Evolutionary conservation across 2,113 vertebrate genomes (phyloP).

Genomic region (Gymnogyps californianus): DNA sequence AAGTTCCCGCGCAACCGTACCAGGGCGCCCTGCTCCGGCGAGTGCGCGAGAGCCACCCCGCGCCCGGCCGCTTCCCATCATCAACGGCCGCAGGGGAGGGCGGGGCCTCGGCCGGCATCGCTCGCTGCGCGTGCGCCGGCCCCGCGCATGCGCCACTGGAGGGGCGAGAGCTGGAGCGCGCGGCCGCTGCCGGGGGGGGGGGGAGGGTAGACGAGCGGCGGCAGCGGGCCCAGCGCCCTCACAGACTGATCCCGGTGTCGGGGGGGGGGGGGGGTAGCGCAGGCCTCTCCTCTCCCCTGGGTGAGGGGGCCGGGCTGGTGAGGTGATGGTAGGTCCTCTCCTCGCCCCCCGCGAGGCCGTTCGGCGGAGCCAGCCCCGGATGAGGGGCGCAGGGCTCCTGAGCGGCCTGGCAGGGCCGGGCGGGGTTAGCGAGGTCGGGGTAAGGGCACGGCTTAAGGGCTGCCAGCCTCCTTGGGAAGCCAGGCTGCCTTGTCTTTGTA

Average conservation of each 20-base stretch:
- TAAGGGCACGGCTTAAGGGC: not conserved
- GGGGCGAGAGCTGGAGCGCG: accelerated
- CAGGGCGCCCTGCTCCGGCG: not conserved
- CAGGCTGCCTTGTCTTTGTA: accelerated
- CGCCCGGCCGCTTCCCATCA: not conserved
- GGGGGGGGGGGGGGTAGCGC: accelerated
- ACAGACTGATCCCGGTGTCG: accelerated
- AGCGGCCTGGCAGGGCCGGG: not conserved
- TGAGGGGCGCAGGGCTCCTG: too few relatives aligned
- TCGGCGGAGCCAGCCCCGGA: not conserved
- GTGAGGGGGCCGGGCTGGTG: too few relatives aligned
- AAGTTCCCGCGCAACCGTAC: not conserved
- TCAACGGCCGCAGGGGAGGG: not conserved
- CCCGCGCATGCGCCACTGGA: not conserved
- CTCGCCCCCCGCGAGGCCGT: accelerated
- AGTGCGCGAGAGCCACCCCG: not conserved
- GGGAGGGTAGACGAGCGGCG: accelerated
- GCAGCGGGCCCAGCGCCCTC: too few relatives aligned
- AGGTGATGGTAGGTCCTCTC: accelerated
- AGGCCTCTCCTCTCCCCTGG: accelerated
- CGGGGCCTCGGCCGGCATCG: not conserved
- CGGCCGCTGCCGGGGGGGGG: accelerated
- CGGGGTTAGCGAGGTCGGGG: not conserved
- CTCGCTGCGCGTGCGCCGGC: not conserved
- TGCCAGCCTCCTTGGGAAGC: not conserved